These are phyloP conservation scores for Eulemur macaco DNA, from an alignment of 2,113 vertebrate species.

Conservation along the genomic window DNA sequence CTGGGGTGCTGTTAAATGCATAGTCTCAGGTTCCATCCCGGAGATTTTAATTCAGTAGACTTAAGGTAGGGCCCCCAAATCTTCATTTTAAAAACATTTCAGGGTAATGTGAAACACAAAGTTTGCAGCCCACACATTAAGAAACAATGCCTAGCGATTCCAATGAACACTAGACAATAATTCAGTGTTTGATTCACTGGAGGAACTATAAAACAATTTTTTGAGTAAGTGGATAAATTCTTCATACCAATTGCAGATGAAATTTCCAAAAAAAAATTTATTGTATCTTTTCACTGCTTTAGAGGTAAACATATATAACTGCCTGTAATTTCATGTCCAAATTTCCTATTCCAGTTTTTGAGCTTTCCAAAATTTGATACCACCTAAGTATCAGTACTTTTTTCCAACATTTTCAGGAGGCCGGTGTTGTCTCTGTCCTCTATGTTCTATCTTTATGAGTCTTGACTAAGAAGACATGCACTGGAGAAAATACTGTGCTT, in stretches of 20 bases:
- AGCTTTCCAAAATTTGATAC: slow-evolving; percentile 9
- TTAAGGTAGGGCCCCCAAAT: neutral
- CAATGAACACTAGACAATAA: neutral
- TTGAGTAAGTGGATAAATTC: neutral
- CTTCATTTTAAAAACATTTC: neutral
- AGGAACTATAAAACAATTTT: neutral
- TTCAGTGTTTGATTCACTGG: neutral
- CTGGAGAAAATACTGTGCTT: neutral
- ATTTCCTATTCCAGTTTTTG: neutral
- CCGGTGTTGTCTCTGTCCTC: neutral
- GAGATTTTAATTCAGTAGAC: neutral
- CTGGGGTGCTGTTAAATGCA: neutral
- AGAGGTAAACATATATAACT: neutral
- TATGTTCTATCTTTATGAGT: neutral
- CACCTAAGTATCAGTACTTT: neutral
- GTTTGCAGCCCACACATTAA: neutral
- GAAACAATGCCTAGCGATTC: neutral
- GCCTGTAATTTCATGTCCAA: neutral
- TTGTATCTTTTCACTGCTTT: neutral
- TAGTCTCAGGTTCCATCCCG: neutral
- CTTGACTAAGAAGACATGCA: neutral
- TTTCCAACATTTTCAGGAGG: neutral
- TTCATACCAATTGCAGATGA: neutral
- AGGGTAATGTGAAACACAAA: neutral
- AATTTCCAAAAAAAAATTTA: neutral